Evolutionary conservation across 2,888 invertebrate species (phyloP).

Genomic region (Selenia dentaria): DNA sequence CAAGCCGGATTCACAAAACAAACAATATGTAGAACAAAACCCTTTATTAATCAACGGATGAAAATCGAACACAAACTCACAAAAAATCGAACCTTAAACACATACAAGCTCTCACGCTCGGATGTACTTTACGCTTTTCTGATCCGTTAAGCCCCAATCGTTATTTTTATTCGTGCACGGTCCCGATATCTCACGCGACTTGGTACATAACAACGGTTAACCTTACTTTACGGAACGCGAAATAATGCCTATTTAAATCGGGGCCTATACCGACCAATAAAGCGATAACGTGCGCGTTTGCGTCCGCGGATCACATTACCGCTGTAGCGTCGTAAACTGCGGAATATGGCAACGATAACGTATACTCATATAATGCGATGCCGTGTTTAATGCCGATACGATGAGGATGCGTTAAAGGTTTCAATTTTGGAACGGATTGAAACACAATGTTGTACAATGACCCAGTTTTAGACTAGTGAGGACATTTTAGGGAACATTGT

Average conservation of each 20-base stretch:
- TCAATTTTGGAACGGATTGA: no score
- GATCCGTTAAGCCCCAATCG: constrained; percentile 19
- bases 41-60: no score
- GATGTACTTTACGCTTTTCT: constrained; percentile 23
- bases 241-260: constrained; percentile 18
- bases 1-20: no score
- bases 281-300: constrained; percentile 15
- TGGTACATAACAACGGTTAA: constrained; percentile 9
- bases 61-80: background rate
- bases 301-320: constrained; percentile 23
- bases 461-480: no score
- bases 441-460: no score
- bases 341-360: constrained; percentile 9
- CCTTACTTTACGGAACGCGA: constrained; percentile 4
- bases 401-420: no score
- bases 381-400: constrained; percentile 5
- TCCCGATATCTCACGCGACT: constrained; percentile 14
- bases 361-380: constrained; percentile 2
- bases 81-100: constrained; percentile 1
- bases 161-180: constrained; percentile 14
- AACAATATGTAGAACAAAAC: no score
- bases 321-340: constrained; percentile 30
- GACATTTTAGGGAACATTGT: no score
- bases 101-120: background rate
- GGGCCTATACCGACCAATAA: constrained; percentile 7